Evolutionary conservation across 2,797 vertebrate species (phyloP), one percentile per base, ranked within the genome.

Genomic region (Falco cherrug): DNA sequence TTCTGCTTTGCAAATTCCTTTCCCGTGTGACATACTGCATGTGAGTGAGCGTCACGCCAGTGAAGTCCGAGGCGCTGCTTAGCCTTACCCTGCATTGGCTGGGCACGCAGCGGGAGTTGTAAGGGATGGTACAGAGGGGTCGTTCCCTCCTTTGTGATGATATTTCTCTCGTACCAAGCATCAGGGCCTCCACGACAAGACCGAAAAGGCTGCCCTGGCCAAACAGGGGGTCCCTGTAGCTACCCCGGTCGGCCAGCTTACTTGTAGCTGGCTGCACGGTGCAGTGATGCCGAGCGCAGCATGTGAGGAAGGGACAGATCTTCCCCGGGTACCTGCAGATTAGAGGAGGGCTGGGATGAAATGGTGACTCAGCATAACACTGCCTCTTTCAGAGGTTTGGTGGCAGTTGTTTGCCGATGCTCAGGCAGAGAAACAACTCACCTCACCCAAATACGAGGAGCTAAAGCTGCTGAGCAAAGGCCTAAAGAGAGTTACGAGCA

Each of bases 381-480:
- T 81, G 45, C 41, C n/a, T 89, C 71, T 90, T 84, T 51, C 67
- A 85, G 57, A 45, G 56, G 74, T 87, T 91, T 75, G 60, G 76
- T 84, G 94, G 67, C 64, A 83, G 76, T 26, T 79, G 63, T 33
- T 82, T 37, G 65, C 71, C 89, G 61, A 43, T 48, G 16, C 70
- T 79, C 76, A 93, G 59, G 73, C 57, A 78, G 87, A 89, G 84
- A 90, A 96, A 90, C 79, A 78, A 89, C 73, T 35, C 41, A 48
- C 74, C 74, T 69, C 73, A 84, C 37, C 75, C n/a, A 85, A 92
- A 86, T 16, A 79, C 19, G 65, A 56, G 59, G 50, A 82, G 51
- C 24, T 61, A 89, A 90, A 94, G 45, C 64, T 81, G 57, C 61
- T 7, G 6, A 86, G 47, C 41, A 71, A 26, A 80, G 37, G 41